phyloP scores from a whole-genome alignment of 53 echinoderm and acorn worm genomes.

The Holothuria leucospilota region DNA sequence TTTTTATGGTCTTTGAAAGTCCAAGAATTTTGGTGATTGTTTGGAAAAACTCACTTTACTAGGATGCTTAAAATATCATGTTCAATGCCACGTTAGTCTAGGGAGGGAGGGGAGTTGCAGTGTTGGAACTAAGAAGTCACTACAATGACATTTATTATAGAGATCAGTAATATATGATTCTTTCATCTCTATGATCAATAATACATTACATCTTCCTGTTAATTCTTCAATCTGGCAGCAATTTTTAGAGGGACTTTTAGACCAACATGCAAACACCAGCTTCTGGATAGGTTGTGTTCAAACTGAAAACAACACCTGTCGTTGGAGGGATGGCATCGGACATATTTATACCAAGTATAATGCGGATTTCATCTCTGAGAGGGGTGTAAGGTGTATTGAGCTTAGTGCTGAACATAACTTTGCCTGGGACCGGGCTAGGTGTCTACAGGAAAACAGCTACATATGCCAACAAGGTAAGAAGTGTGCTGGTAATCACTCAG shows the following conservation, averaged over 20 bases:
- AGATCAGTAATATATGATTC: neutral
- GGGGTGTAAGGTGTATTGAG: constrained; percentile 68
- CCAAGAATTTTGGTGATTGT: too few relatives aligned
- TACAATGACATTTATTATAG: neutral
- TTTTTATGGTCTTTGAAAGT: too few relatives aligned
- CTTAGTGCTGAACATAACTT: constrained; percentile 73
- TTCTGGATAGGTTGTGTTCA: constrained; percentile 89
- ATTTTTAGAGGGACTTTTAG: constrained; percentile 74
- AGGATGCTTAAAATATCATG: too few relatives aligned
- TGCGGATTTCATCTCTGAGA: constrained; percentile 64
- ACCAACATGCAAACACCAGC: constrained; percentile 54
- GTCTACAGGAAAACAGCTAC: constrained; percentile 59
- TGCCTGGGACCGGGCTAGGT: constrained; percentile 72
- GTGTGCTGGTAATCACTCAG: too few relatives aligned
- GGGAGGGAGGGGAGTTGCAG: too few relatives aligned
- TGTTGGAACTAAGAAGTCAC: neutral
- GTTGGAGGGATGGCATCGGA: constrained; percentile 84
- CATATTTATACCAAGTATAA: constrained; percentile 78
- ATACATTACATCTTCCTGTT: too few relatives aligned
- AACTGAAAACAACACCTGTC: constrained; percentile 80
- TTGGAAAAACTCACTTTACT: too few relatives aligned
- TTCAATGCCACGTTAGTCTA: too few relatives aligned
- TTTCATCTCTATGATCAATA: neutral
- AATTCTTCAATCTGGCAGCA: constrained; percentile 28
- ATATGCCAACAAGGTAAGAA: constrained; percentile 86